A percentile compares a stretch with the other conserved stretches of the same genome.
Evolutionary conservation across 2,113 vertebrate genomes (phyloP).

Genomic region (Phoxinus phoxinus): DNA sequence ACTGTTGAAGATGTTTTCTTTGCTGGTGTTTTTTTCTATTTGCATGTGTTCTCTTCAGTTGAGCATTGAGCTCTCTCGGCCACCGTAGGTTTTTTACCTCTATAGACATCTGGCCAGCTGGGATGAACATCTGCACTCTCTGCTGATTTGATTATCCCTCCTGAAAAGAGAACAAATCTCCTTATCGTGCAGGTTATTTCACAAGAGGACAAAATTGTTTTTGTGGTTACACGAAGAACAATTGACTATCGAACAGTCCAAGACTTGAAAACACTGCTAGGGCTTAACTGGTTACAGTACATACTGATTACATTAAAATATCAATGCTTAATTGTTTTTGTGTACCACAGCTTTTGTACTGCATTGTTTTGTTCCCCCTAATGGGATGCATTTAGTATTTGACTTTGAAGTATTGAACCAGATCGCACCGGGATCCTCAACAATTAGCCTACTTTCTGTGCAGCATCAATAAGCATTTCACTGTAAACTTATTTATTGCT

Average conservation of each 20-base stretch:
- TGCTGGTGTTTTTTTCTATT: too few species aligned
- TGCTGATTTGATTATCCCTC: not conserved
- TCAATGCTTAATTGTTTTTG: not conserved
- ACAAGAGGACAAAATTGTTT: not conserved
- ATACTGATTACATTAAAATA: slow-evolving; percentile 4
- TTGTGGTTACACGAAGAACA: not conserved
- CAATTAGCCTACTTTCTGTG: not conserved
- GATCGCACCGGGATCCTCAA: not conserved
- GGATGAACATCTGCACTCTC: slow-evolving; percentile 14
- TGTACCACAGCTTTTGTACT: not conserved
- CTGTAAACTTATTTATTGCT: not conserved
- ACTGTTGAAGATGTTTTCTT: too few species aligned
- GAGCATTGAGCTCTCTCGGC: too few species aligned
- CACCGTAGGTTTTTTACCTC: not conserved
- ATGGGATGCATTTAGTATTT: not conserved
- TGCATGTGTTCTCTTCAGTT: too few species aligned
- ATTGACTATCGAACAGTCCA: not conserved
- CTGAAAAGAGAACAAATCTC: slow-evolving; percentile 17
- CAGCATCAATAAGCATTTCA: not conserved
- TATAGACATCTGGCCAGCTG: not conserved
- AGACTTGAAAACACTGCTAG: not conserved
- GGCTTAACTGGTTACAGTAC: not conserved
- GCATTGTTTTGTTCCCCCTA: not conserved
- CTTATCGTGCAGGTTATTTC: not conserved
- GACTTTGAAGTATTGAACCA: not conserved